phyloP scores from a whole-genome alignment of 2,113 vertebrate genomes.

The Nothoprocta pentlandii region DNA sequence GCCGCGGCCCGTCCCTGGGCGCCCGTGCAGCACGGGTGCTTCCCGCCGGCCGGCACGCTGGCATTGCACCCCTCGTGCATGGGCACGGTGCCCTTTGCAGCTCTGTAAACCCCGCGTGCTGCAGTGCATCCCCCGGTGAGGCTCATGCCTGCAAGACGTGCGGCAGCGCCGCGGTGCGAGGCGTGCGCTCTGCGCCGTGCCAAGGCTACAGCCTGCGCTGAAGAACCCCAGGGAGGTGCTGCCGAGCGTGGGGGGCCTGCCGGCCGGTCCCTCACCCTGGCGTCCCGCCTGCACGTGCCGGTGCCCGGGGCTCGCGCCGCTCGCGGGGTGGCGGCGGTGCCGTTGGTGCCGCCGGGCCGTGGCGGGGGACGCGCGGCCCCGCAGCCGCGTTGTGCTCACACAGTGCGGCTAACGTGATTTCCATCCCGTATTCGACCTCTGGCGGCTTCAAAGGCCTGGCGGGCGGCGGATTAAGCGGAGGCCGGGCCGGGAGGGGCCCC shows the following conservation, averaged over 20 bases:
- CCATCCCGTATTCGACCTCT: conserved; percentile 52
- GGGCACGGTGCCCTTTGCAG: conserved; percentile 61
- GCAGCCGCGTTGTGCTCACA: conserved; percentile 9
- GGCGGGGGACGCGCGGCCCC: neutral
- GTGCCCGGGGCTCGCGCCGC: neutral
- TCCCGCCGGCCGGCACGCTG: no score
- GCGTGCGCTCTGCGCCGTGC: conserved; percentile 24
- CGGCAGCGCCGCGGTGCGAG: neutral
- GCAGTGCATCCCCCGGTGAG: conserved; percentile 18
- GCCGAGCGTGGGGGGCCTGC: no score
- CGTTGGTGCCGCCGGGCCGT: no score
- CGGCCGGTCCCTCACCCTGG: neutral
- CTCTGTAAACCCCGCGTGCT: conserved; percentile 60
- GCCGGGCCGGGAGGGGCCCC: neutral
- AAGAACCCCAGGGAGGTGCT: conserved; percentile 26
- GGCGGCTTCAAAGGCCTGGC: conserved; percentile 45
- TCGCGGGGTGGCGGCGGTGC: no score
- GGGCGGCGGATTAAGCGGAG: conserved; percentile 29
- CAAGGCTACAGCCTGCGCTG: neutral
- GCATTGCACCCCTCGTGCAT: neutral
- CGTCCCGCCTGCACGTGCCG: no score
- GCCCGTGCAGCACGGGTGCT: no score
- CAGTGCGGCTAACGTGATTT: conserved; percentile 29
- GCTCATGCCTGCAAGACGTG: conserved; percentile 58
- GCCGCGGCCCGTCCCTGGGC: neutral